phyloP scores from a whole-genome alignment of 2,888 invertebrate species.

The Dione vanillae region DNA sequence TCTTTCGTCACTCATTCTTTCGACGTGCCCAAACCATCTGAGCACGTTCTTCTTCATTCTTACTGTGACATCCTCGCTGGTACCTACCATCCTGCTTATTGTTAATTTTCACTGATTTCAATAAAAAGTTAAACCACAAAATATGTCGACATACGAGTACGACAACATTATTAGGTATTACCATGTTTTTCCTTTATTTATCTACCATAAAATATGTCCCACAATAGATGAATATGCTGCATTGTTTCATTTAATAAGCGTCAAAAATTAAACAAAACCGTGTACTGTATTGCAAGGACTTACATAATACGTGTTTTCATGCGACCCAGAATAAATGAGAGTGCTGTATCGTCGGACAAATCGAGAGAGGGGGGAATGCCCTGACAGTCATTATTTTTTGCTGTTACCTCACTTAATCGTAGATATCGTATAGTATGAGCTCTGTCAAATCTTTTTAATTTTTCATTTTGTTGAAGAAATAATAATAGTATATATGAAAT shows the following conservation, averaged over 20 bases:
- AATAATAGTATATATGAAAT: no score
- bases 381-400: slow-evolving; percentile 59
- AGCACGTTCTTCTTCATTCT: no score
- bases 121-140: background rate
- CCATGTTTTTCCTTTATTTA: background rate
- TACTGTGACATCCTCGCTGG: no score
- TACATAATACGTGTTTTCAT: slow-evolving; percentile 44
- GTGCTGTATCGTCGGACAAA: slow-evolving; percentile 31
- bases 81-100: no score
- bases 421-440: background rate
- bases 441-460: background rate
- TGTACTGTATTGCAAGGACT: slow-evolving; percentile 26
- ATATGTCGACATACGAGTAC: background rate
- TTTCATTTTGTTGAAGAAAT: background rate
- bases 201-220: background rate
- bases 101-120: background rate
- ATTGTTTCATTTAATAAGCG: slow-evolving; percentile 32
- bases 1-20: no score
- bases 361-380: slow-evolving; percentile 67
- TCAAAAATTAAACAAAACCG: slow-evolving; percentile 26
- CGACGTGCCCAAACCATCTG: no score
- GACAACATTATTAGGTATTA: background rate
- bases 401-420: slow-evolving; percentile 20
- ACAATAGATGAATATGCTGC: slow-evolving; percentile 8
- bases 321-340: slow-evolving; percentile 37